A percentile compares a stretch with the other conserved stretches of the same genome.
Evolutionary conservation across 2,113 vertebrate genomes (phyloP).

Genomic region (Excalfactoria chinensis): DNA sequence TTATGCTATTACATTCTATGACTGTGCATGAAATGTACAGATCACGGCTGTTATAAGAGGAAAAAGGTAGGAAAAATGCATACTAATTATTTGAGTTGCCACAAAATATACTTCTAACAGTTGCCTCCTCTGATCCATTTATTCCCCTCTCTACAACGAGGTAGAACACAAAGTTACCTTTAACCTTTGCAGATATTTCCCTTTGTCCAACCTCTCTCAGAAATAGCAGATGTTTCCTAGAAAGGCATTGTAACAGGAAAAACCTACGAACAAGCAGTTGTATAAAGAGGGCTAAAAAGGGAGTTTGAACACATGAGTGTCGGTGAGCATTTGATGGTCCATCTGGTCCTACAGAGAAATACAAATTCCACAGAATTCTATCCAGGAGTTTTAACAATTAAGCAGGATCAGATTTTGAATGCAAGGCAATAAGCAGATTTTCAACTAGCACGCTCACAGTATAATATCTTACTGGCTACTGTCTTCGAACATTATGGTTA

Average conservation of each 20-base stretch:
- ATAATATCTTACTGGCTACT: neutral
- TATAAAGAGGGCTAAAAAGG: neutral
- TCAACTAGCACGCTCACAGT: neutral
- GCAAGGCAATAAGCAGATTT: slow-evolving; percentile 20
- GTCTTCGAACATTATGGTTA: neutral
- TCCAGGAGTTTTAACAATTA: slow-evolving; percentile 49
- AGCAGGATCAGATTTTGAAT: slow-evolving; percentile 5
- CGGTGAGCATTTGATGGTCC: slow-evolving; percentile 33
- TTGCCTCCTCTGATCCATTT: slow-evolving; percentile 25
- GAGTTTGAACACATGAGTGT: slow-evolving; percentile 32
- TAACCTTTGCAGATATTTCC: slow-evolving; percentile 45
- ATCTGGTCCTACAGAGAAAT: slow-evolving; percentile 54
- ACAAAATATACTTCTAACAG: slow-evolving; percentile 19
- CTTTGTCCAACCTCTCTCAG: slow-evolving; percentile 43
- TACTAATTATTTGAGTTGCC: neutral
- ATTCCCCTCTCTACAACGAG: neutral
- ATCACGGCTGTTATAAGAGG: slow-evolving; percentile 57
- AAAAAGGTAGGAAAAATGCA: neutral
- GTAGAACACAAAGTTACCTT: slow-evolving; percentile 19
- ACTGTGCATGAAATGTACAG: slow-evolving; percentile 72
- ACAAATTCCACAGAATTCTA: slow-evolving; percentile 18
- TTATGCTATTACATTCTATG: slow-evolving; percentile 71
- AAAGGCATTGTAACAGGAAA: slow-evolving; percentile 52
- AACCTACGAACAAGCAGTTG: slow-evolving; percentile 22
- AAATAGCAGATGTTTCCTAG: slow-evolving; percentile 43